These are phyloP conservation scores for Scaptomyza flava DNA, from an alignment of 2,888 invertebrate genomes.

Conservation along the genomic window DNA sequence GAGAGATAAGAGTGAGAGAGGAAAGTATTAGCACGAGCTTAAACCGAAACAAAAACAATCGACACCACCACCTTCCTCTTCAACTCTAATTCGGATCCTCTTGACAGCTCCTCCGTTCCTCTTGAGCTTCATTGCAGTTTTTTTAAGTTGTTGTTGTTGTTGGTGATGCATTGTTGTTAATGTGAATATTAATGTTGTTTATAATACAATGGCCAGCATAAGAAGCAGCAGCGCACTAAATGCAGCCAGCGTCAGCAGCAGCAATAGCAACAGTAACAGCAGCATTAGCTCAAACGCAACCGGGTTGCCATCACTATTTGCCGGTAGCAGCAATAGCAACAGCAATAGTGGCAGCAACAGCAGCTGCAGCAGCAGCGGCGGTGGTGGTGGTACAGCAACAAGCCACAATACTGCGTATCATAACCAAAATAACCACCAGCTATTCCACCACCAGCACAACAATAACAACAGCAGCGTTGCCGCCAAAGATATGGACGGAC, in stretches of 20 bases:
- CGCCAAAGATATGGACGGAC: constrained; percentile 81
- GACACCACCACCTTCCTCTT: not conserved
- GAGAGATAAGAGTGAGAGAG: constrained; percentile 2
- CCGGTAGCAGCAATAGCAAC: constrained; percentile 31
- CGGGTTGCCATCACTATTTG: constrained; percentile 52
- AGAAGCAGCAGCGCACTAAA: constrained; percentile 38
- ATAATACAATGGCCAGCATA: constrained; percentile 54
- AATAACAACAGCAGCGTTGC: constrained; percentile 38
- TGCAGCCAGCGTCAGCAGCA: constrained; percentile 49
- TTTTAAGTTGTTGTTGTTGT: constrained; percentile 13
- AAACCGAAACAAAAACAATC: constrained; percentile 7
- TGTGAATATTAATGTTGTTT: constrained; percentile 13
- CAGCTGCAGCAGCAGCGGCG: constrained; percentile 11
- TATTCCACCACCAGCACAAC: constrained; percentile 26
- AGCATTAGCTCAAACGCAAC: constrained; percentile 32
- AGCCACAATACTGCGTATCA: not conserved
- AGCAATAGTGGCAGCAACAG: constrained; percentile 36
- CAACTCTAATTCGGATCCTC: not conserved
- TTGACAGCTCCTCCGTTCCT: not conserved
- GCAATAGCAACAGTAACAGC: constrained; percentile 43
- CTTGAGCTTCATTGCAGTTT: constrained; percentile 33
- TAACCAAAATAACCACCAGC: constrained; percentile 3
- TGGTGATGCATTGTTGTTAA: constrained; percentile 29
- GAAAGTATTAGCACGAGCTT: constrained; percentile 1
- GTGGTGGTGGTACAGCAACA: constrained; percentile 25